Conservation (phyloP, 2,888 invertebrate genomes). For the Mimas tiliae region DNA sequence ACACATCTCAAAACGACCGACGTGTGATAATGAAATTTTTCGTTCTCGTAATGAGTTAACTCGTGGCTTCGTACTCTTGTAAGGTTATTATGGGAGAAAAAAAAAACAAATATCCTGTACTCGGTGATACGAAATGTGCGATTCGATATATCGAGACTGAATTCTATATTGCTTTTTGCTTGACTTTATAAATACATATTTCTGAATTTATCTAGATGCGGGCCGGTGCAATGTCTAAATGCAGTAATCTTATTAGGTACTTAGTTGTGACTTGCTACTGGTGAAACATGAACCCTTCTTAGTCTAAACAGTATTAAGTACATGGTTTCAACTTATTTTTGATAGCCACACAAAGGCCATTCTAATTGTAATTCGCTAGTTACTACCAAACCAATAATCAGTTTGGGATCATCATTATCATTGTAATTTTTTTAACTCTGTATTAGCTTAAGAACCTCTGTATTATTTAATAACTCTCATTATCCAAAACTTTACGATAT, state of each 20-base stretch:
- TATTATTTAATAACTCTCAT: background rate
- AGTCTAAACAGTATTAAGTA: too few species aligned
- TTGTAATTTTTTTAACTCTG: background rate
- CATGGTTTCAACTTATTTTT: too few species aligned
- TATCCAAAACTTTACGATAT: background rate
- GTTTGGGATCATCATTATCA: background rate
- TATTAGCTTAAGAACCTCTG: too few species aligned
- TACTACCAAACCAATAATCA: too few species aligned
- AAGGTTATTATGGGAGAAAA: conserved; percentile 20
- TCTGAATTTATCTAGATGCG: background rate
- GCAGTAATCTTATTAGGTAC: too few species aligned
- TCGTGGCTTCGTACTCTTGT: conserved; percentile 34
- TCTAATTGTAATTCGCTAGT: too few species aligned
- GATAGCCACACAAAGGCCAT: too few species aligned
- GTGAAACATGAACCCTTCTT: too few species aligned
- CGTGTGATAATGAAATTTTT: conserved; percentile 47
- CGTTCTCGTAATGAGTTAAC: conserved; percentile 43
- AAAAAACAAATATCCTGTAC: background rate
- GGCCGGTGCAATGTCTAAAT: too few species aligned
- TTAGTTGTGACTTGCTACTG: too few species aligned
- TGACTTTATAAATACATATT: background rate
- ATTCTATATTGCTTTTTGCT: background rate
- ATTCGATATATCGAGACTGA: background rate
- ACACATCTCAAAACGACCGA: conserved; percentile 41
- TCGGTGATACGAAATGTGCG: background rate